Percentiles rank a stretch among this genome's conserved stretches.
phyloP scores from a whole-genome alignment of 92 coral and sea anemone genomes.

The Pocillopora grandis region DNA sequence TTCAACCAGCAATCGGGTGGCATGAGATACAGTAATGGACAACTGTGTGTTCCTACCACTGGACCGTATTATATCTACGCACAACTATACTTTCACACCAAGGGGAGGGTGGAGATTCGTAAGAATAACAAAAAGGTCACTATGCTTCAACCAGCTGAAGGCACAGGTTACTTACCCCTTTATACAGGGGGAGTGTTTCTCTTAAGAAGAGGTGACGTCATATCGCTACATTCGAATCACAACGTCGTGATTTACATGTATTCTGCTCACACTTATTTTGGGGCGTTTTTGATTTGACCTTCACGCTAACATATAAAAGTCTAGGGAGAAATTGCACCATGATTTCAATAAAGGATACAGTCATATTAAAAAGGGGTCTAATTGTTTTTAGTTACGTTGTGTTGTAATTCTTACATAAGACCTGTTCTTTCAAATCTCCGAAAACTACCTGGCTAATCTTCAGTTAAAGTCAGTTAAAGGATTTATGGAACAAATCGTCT shows the following conservation, averaged over 20 bases:
- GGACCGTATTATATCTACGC: constrained; percentile 18
- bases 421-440: too few relatives aligned
- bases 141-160: background rate
- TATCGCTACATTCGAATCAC: background rate
- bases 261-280: background rate
- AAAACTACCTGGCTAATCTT: too few relatives aligned
- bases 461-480: too few relatives aligned
- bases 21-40: background rate
- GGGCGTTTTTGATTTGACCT: constrained; percentile 12
- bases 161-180: background rate
- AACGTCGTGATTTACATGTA: background rate
- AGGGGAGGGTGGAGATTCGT: constrained; percentile 47
- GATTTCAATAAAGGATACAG: background rate
- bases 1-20: background rate
- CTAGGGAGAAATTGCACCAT: background rate
- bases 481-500: too few relatives aligned
- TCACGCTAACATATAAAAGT: background rate
- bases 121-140: constrained; percentile 14
- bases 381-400: background rate
- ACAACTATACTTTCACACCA: constrained; percentile 55
- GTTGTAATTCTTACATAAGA: too few relatives aligned
- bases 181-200: constrained; percentile 16
- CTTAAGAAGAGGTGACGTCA: constrained; percentile 22
- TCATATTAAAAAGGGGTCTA: background rate
- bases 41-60: background rate